These are phyloP conservation scores for Scaptomyza graminum DNA, from an alignment of 1,140 invertebrate genomes.

Conservation along the genomic window DNA sequence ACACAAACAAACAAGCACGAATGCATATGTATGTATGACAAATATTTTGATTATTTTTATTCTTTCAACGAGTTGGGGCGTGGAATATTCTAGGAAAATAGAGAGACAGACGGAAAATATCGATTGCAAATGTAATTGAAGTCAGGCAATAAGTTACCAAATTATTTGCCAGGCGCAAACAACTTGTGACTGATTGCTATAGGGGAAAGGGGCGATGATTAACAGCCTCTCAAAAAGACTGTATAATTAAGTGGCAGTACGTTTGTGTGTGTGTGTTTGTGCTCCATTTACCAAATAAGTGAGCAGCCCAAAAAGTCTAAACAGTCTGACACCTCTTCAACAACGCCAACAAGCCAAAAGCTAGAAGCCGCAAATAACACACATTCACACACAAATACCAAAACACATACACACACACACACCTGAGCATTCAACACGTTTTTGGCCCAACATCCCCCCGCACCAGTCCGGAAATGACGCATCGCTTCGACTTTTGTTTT, in stretches of 20 bases:
- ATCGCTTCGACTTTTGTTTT: constrained; percentile 44
- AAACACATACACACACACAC: neutral
- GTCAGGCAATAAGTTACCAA: constrained; percentile 48
- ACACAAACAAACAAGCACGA: neutral
- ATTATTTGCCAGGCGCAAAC: constrained; percentile 44
- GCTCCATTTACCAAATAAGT: neutral
- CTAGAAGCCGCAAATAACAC: neutral
- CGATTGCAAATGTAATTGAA: constrained; percentile 61
- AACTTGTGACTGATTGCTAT: constrained; percentile 27
- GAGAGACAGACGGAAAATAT: constrained; percentile 32
- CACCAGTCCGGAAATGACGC: constrained; percentile 60
- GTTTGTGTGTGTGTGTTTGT: neutral
- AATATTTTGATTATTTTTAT: constrained; percentile 32
- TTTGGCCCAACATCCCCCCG: neutral
- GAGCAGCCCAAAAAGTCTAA: constrained; percentile 18
- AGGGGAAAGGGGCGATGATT: neutral
- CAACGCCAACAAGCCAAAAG: neutral
- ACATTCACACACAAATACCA: neutral
- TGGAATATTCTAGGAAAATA: constrained; percentile 3
- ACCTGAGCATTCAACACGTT: constrained; percentile 42
- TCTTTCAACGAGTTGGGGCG: neutral
- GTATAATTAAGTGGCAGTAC: constrained; percentile 6
- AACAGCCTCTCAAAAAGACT: constrained; percentile 1
- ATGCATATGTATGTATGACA: constrained; percentile 7
- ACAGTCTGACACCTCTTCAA: neutral